phyloP scores from a whole-genome alignment of 2,888 invertebrate species.

The Acronicta leporina region DNA sequence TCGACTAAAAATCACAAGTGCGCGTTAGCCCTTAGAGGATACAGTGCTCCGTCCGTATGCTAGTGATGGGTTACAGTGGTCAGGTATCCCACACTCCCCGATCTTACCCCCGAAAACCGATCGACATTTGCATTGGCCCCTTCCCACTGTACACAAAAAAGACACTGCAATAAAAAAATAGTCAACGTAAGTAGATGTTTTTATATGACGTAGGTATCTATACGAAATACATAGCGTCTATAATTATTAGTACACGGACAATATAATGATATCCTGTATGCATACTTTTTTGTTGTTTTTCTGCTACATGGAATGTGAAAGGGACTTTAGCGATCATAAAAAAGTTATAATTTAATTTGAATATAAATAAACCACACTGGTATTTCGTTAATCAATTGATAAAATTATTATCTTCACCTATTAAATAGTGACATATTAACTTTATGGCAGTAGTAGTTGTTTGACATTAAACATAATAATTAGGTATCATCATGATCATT shows the following conservation, averaged over 20 bases:
- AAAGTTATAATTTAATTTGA: slow-evolving; percentile 35
- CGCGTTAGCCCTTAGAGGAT: too few relatives aligned
- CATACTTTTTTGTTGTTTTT: slow-evolving; percentile 40
- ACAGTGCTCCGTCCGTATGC: too few relatives aligned
- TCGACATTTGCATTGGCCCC: too few relatives aligned
- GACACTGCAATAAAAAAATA: too few relatives aligned
- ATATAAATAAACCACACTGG: slow-evolving; percentile 4
- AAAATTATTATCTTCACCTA: slow-evolving; percentile 26
- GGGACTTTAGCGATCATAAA: slow-evolving; percentile 30
- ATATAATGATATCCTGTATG: slow-evolving; percentile 40
- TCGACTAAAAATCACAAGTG: too few relatives aligned
- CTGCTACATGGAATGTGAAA: slow-evolving; percentile 52
- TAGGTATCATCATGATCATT: too few relatives aligned
- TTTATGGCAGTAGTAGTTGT: slow-evolving; percentile 24
- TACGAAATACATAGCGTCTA: background rate
- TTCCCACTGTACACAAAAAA: too few relatives aligned
- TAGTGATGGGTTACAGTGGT: too few relatives aligned
- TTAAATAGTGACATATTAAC: slow-evolving; percentile 29
- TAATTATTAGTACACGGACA: slow-evolving; percentile 20
- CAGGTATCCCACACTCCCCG: too few relatives aligned
- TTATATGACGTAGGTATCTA: background rate
- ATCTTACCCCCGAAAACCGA: too few relatives aligned
- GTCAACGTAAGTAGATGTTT: background rate
- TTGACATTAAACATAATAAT: slow-evolving; percentile 35
- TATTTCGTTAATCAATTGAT: slow-evolving; percentile 22